Base-by-base conservation (phyloP, 2,797 vertebrate species). In the Eulemur rubriventer region DNA sequence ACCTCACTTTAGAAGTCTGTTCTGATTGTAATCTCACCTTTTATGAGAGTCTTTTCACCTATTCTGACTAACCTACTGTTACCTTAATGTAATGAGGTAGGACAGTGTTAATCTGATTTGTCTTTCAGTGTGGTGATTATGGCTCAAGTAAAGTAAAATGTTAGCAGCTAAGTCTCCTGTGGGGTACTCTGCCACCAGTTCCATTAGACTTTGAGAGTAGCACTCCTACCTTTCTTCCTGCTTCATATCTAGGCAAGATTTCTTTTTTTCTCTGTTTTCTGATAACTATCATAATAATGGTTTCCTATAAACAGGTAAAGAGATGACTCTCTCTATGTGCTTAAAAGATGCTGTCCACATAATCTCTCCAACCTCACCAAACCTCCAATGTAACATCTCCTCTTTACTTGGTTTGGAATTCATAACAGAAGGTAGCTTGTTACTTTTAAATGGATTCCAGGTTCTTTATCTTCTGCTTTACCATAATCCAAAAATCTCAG, bases 381-480 rank as follows among this genome's bases (percentile, higher is more conserved):
- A 24, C 10, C 24, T 7, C 13, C 52, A 79, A 79, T 61, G 18
- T 70, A n/a, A 22, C 43, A 78, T 72, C 46, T 91, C n/a, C 50
- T 72, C 2, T 91, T 69, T 61, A 65, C 52, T 82, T 81, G 59
- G 57, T 61, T 92, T 76, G 87, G 55, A 95, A 70, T 81, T 93
- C 59, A 55, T 80, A 85, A 67, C 46, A 86, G 87, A 96, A 95
- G 79, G 12, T 69, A 41, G 9, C 28, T 87, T 91, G 20, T 33
- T 86, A 46, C 65, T 87, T 94, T 78, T 48, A 70, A 89, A 63
- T 35, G 50, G 67, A 57, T 18, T 41, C 6, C 13, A 30, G n/a
- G 20, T 63, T 86, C 52, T 88, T 79, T 82, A 79, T 35, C 52
- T n/a, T 95, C 83, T 55, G 43, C 46, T 89, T 95, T 80, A 85